These are phyloP conservation scores for Eupristina koningsbergeri DNA, from an alignment of 1,140 invertebrate species.

Conservation along the genomic window DNA sequence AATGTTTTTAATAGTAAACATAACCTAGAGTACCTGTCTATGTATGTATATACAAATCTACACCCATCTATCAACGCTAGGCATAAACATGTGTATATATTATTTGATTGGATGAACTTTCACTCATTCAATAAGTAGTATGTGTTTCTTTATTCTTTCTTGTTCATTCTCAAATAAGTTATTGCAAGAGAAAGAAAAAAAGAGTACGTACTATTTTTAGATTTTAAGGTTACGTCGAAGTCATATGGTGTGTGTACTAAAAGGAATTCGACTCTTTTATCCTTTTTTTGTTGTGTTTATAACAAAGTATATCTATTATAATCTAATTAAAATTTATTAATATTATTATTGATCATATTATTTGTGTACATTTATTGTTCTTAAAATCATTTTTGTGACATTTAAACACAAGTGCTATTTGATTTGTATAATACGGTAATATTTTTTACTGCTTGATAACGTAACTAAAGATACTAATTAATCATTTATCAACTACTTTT, in stretches of 20 bases:
- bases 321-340: background rate
- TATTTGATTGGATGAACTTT: background rate
- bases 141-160: background rate
- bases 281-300: background rate
- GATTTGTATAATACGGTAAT: background rate
- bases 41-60: background rate
- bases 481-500: no score
- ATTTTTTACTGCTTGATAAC: background rate
- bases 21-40: constrained; percentile 31
- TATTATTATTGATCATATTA: background rate
- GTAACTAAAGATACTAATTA: no score
- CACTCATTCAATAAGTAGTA: background rate
- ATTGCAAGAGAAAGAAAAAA: background rate
- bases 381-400: background rate
- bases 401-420: background rate
- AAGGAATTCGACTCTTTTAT: background rate
- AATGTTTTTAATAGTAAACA: constrained; percentile 46
- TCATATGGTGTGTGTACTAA: constrained; percentile 19
- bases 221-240: constrained; percentile 46
- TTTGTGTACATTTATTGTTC: background rate
- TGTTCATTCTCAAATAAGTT: background rate
- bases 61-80: background rate
- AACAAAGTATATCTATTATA: background rate
- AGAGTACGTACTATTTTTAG: constrained; percentile 18
- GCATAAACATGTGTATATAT: background rate